Conservation (phyloP, 2,888 invertebrate genomes). For the Julus scandinavius region DNA sequence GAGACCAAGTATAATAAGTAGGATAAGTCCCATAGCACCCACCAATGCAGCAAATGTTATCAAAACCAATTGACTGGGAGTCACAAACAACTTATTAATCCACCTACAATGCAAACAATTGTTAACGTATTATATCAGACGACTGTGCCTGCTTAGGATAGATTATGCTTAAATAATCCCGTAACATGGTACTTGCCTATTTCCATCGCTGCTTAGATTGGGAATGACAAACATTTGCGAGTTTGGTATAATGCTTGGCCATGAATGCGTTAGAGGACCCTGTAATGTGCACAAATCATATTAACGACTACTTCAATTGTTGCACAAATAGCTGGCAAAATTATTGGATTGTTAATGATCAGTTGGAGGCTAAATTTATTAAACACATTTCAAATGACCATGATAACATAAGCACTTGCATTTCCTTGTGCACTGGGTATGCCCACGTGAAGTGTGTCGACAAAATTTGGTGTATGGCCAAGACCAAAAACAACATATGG, state of each 20-base stretch:
- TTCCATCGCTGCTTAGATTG: conserved; percentile 72
- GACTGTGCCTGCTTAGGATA: background rate
- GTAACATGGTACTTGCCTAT: conserved; percentile 14
- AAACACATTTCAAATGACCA: background rate
- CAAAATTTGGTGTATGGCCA: conserved; percentile 98
- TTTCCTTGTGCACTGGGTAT: conserved; percentile 62
- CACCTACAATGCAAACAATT: conserved; percentile 68
- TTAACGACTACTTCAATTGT: background rate
- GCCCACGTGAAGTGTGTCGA: conserved; percentile 87
- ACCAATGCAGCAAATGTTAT: conserved; percentile 89
- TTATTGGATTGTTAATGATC: background rate
- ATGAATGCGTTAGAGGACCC: conserved; percentile 69
- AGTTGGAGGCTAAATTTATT: background rate
- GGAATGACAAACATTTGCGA: conserved; percentile 97
- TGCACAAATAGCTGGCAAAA: background rate
- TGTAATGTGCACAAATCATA: background rate
- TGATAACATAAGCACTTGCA: conserved; percentile 9
- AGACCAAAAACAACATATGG: conserved; percentile 97
- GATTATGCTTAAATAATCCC: background rate
- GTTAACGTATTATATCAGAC: background rate
- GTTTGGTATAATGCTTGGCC: conserved; percentile 96
- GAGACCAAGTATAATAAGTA: conserved; percentile 83
- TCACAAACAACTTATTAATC: conserved; percentile 92
- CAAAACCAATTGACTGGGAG: conserved; percentile 92
- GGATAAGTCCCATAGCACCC: conserved; percentile 85